Percentiles rank a stretch among this genome's conserved stretches.
These are phyloP conservation scores for Anarhynchus alexandrinus DNA, from an alignment of 2,113 vertebrate species.

Conservation along the genomic window DNA sequence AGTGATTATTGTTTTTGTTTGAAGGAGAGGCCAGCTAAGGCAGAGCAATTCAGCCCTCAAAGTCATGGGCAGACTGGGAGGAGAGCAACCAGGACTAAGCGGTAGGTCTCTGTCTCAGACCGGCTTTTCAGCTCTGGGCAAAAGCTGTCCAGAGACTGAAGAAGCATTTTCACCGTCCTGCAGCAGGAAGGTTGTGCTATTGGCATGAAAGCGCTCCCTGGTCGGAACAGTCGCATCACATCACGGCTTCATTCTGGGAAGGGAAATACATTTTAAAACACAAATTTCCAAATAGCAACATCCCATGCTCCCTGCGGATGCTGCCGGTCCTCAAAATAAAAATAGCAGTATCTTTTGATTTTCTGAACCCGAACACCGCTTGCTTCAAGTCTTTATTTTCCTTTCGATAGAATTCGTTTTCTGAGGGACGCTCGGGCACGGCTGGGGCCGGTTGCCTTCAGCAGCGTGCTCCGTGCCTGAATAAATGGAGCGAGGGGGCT, in stretches of 20 bases:
- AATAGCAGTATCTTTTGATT: not conserved
- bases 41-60: not conserved
- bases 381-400: not conserved
- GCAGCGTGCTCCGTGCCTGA: not conserved
- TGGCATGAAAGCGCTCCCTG: fast-evolving
- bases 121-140: not conserved
- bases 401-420: not conserved
- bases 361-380: not conserved
- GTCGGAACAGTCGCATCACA: not conserved
- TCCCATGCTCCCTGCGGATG: not conserved
- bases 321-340: not conserved
- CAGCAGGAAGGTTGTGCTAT: not conserved
- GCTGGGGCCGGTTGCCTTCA: not conserved
- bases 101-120: not conserved
- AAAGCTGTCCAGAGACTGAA: not conserved
- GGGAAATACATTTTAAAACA: not conserved
- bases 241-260: not conserved
- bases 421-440: fast-evolving
- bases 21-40: not conserved
- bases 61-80: not conserved
- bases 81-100: not conserved
- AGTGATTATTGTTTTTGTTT: not conserved
- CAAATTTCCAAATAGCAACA: not conserved
- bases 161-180: not conserved
- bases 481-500: not conserved